Conservation (phyloP, 1,140 invertebrate species). For the Heliconius melpomene region DNA sequence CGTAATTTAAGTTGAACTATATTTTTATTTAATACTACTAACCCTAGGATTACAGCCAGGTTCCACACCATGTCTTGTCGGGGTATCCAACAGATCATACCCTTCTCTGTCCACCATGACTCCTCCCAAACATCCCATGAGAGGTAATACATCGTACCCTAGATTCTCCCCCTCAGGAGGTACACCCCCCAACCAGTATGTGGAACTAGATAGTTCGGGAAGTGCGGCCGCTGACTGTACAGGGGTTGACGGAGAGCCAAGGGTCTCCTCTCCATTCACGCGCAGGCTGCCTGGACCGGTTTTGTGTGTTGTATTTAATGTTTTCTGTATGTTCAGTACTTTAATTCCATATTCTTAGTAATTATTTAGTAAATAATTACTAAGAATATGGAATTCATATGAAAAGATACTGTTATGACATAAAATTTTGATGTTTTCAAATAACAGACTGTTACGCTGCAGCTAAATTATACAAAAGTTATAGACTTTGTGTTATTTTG, state of each 20-base stretch:
- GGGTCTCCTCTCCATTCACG: slow-evolving; percentile 87
- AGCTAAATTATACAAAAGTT: too few species aligned
- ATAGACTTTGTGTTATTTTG: too few species aligned
- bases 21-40: slow-evolving; percentile 42
- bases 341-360: too few species aligned
- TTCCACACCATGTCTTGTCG: slow-evolving; percentile 89
- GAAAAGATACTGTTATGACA: too few species aligned
- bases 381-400: too few species aligned
- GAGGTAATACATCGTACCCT: slow-evolving; percentile 70
- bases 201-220: slow-evolving; percentile 83
- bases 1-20: too few species aligned
- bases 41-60: slow-evolving; percentile 88
- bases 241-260: slow-evolving; percentile 84
- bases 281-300: slow-evolving; percentile 82
- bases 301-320: slow-evolving; percentile 41
- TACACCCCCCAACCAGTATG: slow-evolving; percentile 90
- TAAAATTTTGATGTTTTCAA: too few species aligned
- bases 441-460: too few species aligned
- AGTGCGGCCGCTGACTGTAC: slow-evolving; percentile 81
- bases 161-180: slow-evolving; percentile 83
- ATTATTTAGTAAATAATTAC: too few species aligned
- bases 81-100: slow-evolving; percentile 82
- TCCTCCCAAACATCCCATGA: slow-evolving; percentile 91
- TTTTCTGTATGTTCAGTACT: background rate
- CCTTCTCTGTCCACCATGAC: slow-evolving; percentile 86